These are phyloP conservation scores for Nycticorax nycticorax DNA, from an alignment of 2,113 vertebrate genomes.

Conservation along the genomic window DNA sequence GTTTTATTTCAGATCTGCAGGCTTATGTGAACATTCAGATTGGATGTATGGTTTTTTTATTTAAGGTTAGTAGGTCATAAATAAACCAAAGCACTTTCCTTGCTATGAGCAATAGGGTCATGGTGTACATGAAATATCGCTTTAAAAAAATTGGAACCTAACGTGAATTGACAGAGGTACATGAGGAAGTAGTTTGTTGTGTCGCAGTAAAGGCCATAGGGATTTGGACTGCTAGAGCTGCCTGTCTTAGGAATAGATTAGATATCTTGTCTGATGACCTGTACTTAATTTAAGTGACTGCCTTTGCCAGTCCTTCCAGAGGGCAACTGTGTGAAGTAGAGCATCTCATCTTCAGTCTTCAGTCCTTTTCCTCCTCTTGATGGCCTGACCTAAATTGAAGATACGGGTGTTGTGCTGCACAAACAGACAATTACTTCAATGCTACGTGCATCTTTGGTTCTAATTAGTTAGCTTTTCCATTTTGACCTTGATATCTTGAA, in stretches of 20 bases:
- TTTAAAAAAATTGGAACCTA: conserved; percentile 63
- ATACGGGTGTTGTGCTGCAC: conserved; percentile 32
- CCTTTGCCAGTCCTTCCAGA: conserved; percentile 80
- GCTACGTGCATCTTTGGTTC: neutral
- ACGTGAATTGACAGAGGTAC: conserved; percentile 82
- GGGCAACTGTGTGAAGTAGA: conserved; percentile 81
- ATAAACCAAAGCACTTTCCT: conserved; percentile 76
- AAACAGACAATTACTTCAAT: conserved; percentile 4
- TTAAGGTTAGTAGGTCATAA: conserved; percentile 78
- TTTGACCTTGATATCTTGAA: neutral
- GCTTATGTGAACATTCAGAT: conserved; percentile 49
- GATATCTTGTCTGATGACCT: conserved; percentile 80
- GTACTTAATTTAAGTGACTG: conserved; percentile 90
- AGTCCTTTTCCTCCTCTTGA: conserved; percentile 70
- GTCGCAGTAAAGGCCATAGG: conserved; percentile 69
- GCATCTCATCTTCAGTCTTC: conserved; percentile 68
- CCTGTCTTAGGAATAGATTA: conserved; percentile 74
- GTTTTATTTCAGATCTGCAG: conserved; percentile 45
- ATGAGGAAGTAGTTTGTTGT: conserved; percentile 68
- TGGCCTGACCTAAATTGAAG: conserved; percentile 83
- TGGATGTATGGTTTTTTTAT: neutral
- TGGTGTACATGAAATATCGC: conserved; percentile 55
- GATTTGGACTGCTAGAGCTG: conserved; percentile 68
- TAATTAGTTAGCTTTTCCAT: neutral
- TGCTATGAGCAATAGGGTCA: conserved; percentile 70